phyloP scores from a whole-genome alignment of 1,140 invertebrate species.

The Procambarus clarkii region DNA sequence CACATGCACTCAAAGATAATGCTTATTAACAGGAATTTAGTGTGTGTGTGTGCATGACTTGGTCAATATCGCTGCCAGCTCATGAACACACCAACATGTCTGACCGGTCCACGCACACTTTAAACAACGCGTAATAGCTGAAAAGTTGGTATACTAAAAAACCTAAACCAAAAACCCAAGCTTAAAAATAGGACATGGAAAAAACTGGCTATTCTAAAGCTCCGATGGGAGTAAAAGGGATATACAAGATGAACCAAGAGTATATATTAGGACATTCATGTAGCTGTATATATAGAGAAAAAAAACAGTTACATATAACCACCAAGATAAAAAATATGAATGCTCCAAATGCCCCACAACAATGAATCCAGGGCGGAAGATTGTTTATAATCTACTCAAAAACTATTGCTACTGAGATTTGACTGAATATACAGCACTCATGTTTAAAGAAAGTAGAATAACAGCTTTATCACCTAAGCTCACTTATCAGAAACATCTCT shows the following conservation, averaged over 20 bases:
- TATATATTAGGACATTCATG: not conserved
- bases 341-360: not conserved
- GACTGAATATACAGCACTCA: not conserved
- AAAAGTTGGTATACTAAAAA: not conserved
- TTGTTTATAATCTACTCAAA: not conserved
- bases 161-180: not conserved
- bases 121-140: not conserved
- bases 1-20: no score
- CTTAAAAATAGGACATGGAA: not conserved
- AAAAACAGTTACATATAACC: not conserved
- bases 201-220: slow-evolving; percentile 4
- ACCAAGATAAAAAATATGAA: not conserved
- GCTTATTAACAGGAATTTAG: no score
- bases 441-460: not conserved
- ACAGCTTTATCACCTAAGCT: not conserved
- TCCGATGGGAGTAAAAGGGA: not conserved
- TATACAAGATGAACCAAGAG: not conserved
- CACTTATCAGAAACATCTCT: not conserved
- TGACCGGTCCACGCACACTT: not conserved
- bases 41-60: no score
- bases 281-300: not conserved
- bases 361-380: not conserved
- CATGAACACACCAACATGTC: not conserved
- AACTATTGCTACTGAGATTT: not conserved
- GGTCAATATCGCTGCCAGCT: no score